Evolutionary conservation across 2,797 vertebrate species (phyloP), one percentile per base, ranked within the genome.

Genomic region (Acanthurus lineatus): DNA sequence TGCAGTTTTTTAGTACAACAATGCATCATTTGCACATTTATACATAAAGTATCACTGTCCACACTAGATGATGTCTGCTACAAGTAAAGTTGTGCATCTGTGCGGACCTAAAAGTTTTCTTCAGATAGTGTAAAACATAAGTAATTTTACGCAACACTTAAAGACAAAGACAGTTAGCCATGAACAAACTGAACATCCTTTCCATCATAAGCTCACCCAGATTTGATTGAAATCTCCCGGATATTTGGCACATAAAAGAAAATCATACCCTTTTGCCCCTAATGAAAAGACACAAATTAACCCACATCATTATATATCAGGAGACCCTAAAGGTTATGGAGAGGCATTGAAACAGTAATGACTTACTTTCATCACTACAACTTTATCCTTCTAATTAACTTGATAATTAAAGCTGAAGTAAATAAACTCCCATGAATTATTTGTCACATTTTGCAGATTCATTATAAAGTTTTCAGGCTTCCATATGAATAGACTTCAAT

Each of bases 231-330:
- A 77, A 85, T 84, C 65, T 82, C 17, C 65, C 73, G 80, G 70
- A 91, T 66, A 87, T 77, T 72, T 83, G 62, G 40, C 80, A 77
- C 81, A 79, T 86, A 87, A 88, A 91, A 86, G 60, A 72, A 90
- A 91, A 86, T 75, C 19, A 57, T 64, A 83, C 77, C 77, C 67
- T 69, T 86, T 88, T 59, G 54, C 82, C 86, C 71, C 68, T 85
- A 75, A 84, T 90, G 7, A 86, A 74, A 87, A 85, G 44, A 54
- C 68, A 52, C 42, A 82, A 81, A 81, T 90, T 19, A 77, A 79
- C 61, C 73, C 79, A 79, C 81, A 80, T 85, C 82, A 83, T 79
- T n/a, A 70, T 67, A 69, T 59, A 62, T 75, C 56, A 70, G 32
- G 32, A 35, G 32, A 35, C 32, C 32, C 32, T 35, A 63, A 15